Evolutionary conservation across 2,113 vertebrate species (phyloP).

Genomic region (Pelusios castaneus): DNA sequence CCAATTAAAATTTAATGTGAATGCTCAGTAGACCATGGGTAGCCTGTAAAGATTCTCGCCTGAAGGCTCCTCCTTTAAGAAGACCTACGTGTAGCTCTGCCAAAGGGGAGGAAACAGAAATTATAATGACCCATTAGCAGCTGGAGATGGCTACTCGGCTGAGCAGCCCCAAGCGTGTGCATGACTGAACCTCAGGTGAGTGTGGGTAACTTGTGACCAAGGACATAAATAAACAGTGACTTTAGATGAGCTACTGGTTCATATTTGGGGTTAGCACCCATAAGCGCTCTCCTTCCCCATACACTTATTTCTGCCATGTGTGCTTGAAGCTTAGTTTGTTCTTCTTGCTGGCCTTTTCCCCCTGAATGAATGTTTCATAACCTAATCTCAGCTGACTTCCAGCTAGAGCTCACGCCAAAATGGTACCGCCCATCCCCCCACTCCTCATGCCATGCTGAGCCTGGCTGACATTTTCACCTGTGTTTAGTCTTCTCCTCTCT

Average conservation of each 20-base stretch:
- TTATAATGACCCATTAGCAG: fast-evolving
- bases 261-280: not conserved
- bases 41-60: fast-evolving
- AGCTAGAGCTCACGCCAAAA: not conserved
- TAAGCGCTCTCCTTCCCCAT: not conserved
- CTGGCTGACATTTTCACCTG: not conserved
- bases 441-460: not conserved
- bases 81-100: fast-evolving
- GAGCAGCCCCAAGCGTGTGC: not conserved
- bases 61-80: fast-evolving
- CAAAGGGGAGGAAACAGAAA: not conserved
- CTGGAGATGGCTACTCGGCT: not conserved
- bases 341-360: not conserved
- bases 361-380: not conserved
- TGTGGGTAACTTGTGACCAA: fast-evolving
- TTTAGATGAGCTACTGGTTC: not conserved
- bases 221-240: not conserved
- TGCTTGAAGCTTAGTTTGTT: not conserved
- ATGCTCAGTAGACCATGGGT: not conserved
- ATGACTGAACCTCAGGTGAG: not conserved
- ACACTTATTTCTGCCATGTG: not conserved
- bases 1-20: not conserved
- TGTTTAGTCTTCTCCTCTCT: not conserved
- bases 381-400: not conserved
- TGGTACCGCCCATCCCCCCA: not conserved